Conservation (phyloP, 1,140 invertebrate species). For the Trinorchestia longiramus region DNA sequence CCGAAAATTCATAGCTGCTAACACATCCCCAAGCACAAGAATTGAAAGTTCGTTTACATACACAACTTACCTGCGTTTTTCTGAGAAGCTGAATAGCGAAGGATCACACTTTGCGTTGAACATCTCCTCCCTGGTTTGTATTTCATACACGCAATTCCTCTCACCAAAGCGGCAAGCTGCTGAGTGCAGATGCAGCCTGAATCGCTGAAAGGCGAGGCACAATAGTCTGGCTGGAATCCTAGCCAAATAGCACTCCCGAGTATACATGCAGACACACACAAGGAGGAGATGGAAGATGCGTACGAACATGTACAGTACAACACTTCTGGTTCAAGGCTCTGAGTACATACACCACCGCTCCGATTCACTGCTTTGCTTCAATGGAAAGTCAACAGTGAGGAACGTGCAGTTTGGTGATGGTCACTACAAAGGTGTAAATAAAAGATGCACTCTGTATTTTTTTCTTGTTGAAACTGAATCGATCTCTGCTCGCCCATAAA, state of each 20-base stretch:
- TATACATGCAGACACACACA: constrained; percentile 31
- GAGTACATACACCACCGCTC: neutral
- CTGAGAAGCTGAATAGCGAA: neutral
- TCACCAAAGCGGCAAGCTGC: neutral
- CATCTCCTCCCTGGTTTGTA: neutral
- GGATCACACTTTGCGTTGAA: neutral
- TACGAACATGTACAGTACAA: neutral
- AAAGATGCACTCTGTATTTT: neutral
- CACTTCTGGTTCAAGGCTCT: constrained; percentile 22
- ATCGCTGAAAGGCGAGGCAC: constrained; percentile 22
- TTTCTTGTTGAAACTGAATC: neutral
- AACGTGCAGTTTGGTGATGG: constrained; percentile 7
- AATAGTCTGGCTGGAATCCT: neutral
- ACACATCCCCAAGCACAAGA: neutral
- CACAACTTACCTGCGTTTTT: neutral
- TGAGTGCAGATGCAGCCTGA: constrained; percentile 34
- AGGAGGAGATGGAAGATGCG: neutral
- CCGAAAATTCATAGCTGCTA: neutral
- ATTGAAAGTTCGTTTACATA: neutral
- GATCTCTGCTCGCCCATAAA: neutral
- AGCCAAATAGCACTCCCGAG: constrained; percentile 38
- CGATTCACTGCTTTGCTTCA: constrained; percentile 43
- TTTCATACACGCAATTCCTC: neutral
- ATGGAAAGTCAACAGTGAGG: constrained; percentile 47
- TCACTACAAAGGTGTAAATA: constrained; percentile 44